These are phyloP conservation scores for Lytechinus pictus DNA, from an alignment of 35 echinoderm and acorn worm genomes.

Conservation along the genomic window DNA sequence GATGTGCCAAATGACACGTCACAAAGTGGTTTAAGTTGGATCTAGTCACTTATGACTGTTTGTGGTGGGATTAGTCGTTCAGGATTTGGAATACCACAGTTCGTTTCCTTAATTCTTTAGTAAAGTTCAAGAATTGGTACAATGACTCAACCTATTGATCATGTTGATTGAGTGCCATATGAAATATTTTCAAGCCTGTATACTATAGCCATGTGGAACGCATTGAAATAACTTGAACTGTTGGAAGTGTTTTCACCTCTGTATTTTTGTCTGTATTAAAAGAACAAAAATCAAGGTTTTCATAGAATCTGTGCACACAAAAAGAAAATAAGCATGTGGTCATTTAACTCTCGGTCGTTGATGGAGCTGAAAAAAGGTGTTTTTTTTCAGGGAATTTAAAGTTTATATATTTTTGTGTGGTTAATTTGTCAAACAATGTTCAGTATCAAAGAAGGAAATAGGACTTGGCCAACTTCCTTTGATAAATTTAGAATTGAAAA, in stretches of 20 bases:
- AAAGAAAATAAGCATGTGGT: neutral
- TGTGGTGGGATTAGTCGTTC: neutral
- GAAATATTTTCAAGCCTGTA: neutral
- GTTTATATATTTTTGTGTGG: neutral
- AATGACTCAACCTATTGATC: neutral
- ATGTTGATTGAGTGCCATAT: neutral
- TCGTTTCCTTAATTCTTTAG: neutral
- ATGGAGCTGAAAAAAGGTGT: neutral
- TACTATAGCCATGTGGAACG: neutral
- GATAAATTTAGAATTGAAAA: neutral
- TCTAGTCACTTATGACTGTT: neutral
- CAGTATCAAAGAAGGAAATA: neutral
- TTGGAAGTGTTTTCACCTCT: neutral
- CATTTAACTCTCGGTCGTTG: neutral
- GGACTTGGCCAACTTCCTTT: neutral
- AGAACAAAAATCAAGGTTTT: neutral
- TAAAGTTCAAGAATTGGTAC: neutral
- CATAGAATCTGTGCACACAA: neutral
- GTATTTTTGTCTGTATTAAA: neutral
- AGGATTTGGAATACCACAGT: neutral
- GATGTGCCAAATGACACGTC: neutral
- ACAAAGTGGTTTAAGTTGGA: neutral
- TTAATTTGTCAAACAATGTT: neutral
- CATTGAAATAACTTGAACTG: neutral
- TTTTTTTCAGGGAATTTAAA: neutral